These are phyloP conservation scores for Ptilonorhynchus violaceus DNA, from an alignment of 2,113 vertebrate genomes.

Conservation along the genomic window DNA sequence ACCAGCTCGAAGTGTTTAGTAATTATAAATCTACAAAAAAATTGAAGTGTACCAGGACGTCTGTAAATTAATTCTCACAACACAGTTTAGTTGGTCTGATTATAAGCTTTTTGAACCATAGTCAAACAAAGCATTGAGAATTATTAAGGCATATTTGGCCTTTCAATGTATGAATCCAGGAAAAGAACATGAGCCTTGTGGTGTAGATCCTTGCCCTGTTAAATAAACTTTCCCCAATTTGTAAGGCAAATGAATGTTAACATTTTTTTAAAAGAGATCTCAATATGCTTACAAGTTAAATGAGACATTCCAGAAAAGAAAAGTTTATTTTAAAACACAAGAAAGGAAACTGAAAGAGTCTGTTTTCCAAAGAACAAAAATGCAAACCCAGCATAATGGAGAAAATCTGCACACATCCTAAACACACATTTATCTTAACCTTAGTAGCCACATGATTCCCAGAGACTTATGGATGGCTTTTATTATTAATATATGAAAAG, in stretches of 20 bases:
- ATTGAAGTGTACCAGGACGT: neutral
- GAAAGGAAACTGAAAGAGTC: neutral
- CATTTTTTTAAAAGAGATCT: neutral
- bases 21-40: neutral
- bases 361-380: slow-evolving; percentile 24
- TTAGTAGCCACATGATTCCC: neutral
- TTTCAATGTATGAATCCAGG: neutral
- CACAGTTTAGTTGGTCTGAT: neutral
- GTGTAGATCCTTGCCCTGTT: neutral
- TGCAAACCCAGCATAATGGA: neutral
- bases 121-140: neutral
- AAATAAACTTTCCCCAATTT: neutral
- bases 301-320: neutral
- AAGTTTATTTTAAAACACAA: slow-evolving; percentile 4
- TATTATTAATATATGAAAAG: neutral
- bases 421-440: neutral
- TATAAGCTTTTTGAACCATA: neutral
- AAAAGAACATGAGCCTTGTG: neutral
- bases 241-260: neutral
- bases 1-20: neutral
- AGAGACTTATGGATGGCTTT: neutral
- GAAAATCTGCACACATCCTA: neutral
- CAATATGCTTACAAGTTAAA: neutral
- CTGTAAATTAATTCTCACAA: neutral
- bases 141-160: neutral